Base-by-base conservation (phyloP, 2,113 vertebrate species). In the Dipodomys ordii region DNA sequence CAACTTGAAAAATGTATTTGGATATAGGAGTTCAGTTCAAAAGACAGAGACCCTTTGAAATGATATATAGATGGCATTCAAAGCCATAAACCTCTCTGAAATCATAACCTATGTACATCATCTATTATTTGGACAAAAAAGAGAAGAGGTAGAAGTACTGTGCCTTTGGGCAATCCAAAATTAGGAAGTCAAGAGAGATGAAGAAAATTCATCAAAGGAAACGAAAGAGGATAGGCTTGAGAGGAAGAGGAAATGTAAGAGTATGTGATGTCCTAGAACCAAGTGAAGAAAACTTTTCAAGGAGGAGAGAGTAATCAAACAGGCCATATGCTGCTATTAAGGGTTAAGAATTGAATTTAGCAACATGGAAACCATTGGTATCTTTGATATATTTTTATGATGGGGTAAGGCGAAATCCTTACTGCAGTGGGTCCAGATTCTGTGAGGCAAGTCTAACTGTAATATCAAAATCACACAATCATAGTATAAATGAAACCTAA, bases 381-480 rank as follows among this genome's bases (percentile, higher is more conserved):
- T 87, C 3, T 68, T 87, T 46, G 32, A 68, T 74, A 32, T 4
- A 68, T 9, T 2, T 35, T 90, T 65, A 39, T 44, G 22, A 2
- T 32, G 27, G 86, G 27, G 7, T 46, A 8, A 32, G 35, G 64
- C 53, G 65, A 78, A 90, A 28, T 4, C 13, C 57, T 89, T 25
- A 44, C 8, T 60, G 27, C 7, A 80, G 44, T 57, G 22, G n/a
- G 7, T 85, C 30, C 32, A 57, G 57, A 84, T 53, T 73, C 53
- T 85, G 10, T 79, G 13, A 73, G 16, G 10, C 25, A n/a, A 85
- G n/a, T 46, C 30, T 64, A 88, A 77, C 20, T 44, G 67, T 32
- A 83, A 76, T 71, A 77, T 83, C 46, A 83, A 89, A 88, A 25
- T 27, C 53, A 93, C 49, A 78, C 13, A 88, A 60, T 81, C n/a